Conservation (phyloP, 2,113 vertebrate species). For the Tautogolabrus adspersus region DNA sequence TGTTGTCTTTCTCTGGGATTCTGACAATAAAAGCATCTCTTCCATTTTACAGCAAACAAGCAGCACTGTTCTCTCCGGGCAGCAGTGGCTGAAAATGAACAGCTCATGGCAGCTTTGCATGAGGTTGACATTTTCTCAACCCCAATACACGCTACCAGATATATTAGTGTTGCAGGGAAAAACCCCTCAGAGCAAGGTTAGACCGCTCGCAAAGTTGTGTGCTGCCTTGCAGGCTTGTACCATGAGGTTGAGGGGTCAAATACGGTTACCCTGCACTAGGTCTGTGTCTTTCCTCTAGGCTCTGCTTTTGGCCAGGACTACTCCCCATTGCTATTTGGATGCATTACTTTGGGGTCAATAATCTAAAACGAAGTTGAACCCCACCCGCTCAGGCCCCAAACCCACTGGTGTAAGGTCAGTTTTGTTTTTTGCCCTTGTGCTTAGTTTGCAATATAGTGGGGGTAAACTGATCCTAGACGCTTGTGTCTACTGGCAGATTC, state of each 20-base stretch:
- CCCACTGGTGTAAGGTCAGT: conserved; percentile 43
- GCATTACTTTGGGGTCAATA: conserved; percentile 74
- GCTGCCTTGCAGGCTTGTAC: conserved; percentile 66
- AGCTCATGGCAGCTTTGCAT: conserved; percentile 73
- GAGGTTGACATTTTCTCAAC: conserved; percentile 77
- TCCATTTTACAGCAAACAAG: conserved; percentile 60
- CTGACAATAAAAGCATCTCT: conserved; percentile 54
- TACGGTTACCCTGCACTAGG: conserved; percentile 57
- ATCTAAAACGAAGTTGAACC: conserved; percentile 64
- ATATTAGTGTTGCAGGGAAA: conserved; percentile 66
- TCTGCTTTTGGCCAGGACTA: conserved; percentile 52
- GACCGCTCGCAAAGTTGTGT: conserved; percentile 62
- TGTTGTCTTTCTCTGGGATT: conserved; percentile 22
- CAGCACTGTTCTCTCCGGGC: conserved; percentile 55
- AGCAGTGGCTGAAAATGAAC: conserved; percentile 71
- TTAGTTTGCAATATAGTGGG: conserved; percentile 33
- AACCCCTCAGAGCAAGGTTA: conserved; percentile 80
- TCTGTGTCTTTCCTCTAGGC: conserved; percentile 72
- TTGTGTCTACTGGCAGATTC: conserved; percentile 44
- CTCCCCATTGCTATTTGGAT: conserved; percentile 51
- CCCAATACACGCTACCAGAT: conserved; percentile 70
- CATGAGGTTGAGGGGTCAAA: conserved; percentile 76
- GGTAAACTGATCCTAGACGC: conserved; percentile 50
- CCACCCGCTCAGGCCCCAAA: conserved; percentile 12
- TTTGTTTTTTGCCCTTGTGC: conserved; percentile 52